phyloP scores from a whole-genome alignment of 2,888 invertebrate species.

The Mesopsocus fuscifrons region DNA sequence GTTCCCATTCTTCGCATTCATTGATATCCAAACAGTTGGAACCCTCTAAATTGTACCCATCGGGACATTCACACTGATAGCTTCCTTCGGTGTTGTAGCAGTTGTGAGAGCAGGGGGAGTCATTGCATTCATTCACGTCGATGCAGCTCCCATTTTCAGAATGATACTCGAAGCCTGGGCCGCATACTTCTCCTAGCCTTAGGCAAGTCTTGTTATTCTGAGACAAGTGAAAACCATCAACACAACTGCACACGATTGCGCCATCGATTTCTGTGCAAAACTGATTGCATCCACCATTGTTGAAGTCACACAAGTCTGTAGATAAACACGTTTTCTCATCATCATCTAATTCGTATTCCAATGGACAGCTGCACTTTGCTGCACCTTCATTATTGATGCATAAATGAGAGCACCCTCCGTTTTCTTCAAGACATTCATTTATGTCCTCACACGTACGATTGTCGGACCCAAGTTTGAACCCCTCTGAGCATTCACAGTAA shows the following conservation, averaged over 20 bases:
- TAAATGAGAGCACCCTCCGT: conserved; percentile 35
- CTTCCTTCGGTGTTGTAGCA: conserved; percentile 47
- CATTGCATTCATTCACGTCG: conserved; percentile 45
- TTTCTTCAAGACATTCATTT: conserved; percentile 26
- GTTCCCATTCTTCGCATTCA: conserved; percentile 20
- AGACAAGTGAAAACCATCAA: conserved; percentile 27
- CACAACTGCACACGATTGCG: conserved; percentile 32
- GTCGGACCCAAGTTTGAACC: conserved; percentile 16
- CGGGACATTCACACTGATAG: conserved; percentile 30
- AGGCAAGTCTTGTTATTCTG: conserved; percentile 24
- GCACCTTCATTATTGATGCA: conserved; percentile 12
- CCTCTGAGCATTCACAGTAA: conserved; percentile 20
- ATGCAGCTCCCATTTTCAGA: conserved; percentile 22
- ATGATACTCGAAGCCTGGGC: background rate
- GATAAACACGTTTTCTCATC: conserved; percentile 23
- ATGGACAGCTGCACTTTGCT: conserved; percentile 13
- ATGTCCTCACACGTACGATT: conserved; percentile 17
- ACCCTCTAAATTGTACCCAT: conserved; percentile 20
- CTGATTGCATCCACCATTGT: conserved; percentile 29
- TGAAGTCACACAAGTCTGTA: conserved; percentile 17
- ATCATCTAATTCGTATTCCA: conserved; percentile 24
- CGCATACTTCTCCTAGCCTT: conserved; percentile 26
- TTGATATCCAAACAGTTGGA: conserved; percentile 19
- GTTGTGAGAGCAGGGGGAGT: conserved; percentile 25
- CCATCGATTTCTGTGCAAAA: conserved; percentile 23